Evolutionary conservation across 2,888 invertebrate species (phyloP), one percentile per base, ranked within the genome.

Genomic region (Cryptosula pallasiana): DNA sequence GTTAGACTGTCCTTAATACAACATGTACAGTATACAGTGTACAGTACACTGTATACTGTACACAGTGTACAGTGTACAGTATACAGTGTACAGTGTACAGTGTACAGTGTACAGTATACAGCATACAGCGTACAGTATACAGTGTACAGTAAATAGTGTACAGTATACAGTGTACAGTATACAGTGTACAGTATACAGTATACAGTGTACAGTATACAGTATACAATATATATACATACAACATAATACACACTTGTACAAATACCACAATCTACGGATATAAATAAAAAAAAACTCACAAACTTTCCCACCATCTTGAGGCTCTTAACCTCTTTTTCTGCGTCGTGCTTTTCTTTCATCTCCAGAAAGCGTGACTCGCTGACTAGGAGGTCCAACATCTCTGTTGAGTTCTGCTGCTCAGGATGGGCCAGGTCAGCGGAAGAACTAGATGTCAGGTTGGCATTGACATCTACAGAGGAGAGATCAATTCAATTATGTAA

Each of bases 1-100:
- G 78, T 63, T 27, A 70, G 9, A 70, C 45, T 70, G 36, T 70
- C 70, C 70, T 70, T n/a, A n/a, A n/a, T n/a, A 27, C n/a, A 58
- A 9, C 45, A 45, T 45, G 20, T 45, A 45, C 45, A 45, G 45
- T 45, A n/a, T n/a, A n/a, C n/a, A n/a, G n/a, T n/a, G n/a, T n/a
- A n/a, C n/a, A n/a, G n/a, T n/a, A n/a, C n/a, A n/a, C n/a, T n/a
- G n/a, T n/a, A n/a, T n/a, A n/a, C n/a, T n/a, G n/a, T n/a, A n/a
- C n/a, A n/a, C n/a, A n/a, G n/a, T n/a, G n/a, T n/a, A n/a, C n/a
- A n/a, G n/a, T n/a, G n/a, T n/a, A n/a, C n/a, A n/a, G n/a, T n/a
- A n/a, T n/a, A n/a, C n/a, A n/a, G n/a, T n/a, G n/a, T n/a, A n/a
- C n/a, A n/a, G n/a, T n/a, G n/a, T n/a, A n/a, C n/a, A n/a, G n/a